phyloP scores from a whole-genome alignment of 2,113 vertebrate genomes.

The Daphoenositta chrysoptera region DNA sequence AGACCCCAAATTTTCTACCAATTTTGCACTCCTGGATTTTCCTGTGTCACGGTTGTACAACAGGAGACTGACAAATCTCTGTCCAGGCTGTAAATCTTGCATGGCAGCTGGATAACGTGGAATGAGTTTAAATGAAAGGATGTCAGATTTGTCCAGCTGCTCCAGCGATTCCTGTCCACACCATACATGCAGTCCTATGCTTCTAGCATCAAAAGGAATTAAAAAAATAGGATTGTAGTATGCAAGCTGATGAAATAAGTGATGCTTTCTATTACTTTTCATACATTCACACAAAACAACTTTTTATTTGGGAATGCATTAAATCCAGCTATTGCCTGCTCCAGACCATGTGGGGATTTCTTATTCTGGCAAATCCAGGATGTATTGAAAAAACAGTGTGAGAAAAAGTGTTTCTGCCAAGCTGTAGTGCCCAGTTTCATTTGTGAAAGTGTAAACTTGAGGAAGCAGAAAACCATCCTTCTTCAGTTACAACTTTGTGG shows the following conservation, averaged over 20 bases:
- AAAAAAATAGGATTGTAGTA: background rate
- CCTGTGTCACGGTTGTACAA: background rate
- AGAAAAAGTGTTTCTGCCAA: background rate
- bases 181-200: accelerated
- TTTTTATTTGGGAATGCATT: background rate
- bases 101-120: background rate
- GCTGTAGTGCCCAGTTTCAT: background rate
- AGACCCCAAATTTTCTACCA: background rate
- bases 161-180: background rate
- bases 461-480: background rate
- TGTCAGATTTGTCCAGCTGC: background rate
- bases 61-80: background rate
- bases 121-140: background rate
- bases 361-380: background rate
- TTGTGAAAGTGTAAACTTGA: background rate
- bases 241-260: background rate
- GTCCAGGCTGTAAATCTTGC: background rate
- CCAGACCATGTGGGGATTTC: background rate
- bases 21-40: background rate
- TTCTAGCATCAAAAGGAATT: background rate
- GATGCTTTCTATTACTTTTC: background rate
- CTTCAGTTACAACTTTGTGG: background rate
- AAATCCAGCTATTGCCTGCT: background rate
- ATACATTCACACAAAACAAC: background rate
- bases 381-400: background rate